phyloP scores from a whole-genome alignment of 2,797 vertebrate species.

The Sebastes diploproa region DNA sequence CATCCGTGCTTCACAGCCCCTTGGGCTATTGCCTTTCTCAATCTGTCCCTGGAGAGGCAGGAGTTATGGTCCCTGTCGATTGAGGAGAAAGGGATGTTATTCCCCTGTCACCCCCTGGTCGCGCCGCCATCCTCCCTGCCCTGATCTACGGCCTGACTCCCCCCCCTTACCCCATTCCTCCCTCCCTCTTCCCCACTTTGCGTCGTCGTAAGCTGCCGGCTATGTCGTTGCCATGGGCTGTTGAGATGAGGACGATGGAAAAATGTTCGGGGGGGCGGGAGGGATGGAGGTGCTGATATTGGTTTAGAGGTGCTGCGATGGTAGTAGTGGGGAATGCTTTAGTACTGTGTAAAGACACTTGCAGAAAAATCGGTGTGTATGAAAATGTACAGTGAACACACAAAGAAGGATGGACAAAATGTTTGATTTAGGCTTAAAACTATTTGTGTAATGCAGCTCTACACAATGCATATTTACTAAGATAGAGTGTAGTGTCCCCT shows the following conservation, averaged over 20 bases:
- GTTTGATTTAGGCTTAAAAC: not conserved
- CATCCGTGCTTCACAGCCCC: conserved; percentile 97
- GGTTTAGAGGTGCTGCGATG: conserved; percentile 56
- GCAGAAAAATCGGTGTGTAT: conserved; percentile 1
- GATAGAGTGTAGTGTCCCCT: not conserved
- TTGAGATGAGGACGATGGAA: conserved; percentile 71
- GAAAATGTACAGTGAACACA: not conserved
- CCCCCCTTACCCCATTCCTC: conserved; percentile 52
- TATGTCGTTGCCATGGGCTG: conserved; percentile 68
- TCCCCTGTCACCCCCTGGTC: conserved; percentile 95
- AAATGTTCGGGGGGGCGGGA: conserved; percentile 46
- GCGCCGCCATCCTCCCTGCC: conserved; percentile 88
- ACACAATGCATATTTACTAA: not conserved
- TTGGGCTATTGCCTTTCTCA: conserved; percentile 99
- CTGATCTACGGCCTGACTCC: conserved; percentile 92
- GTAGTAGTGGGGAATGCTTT: conserved; percentile 39
- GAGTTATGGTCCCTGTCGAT: conserved; percentile 99
- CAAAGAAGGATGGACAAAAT: not conserved
- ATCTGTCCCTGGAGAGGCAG: conserved; percentile 98
- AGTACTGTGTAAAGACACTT: conserved; percentile 23
- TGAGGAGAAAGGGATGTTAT: conserved; percentile 99
- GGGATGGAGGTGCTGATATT: conserved; percentile 55
- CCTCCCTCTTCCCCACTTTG: conserved; percentile 78
- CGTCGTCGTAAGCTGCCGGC: conserved; percentile 68
- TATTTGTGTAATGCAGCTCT: not conserved